Conservation (phyloP, 2,888 invertebrate genomes). For the Pyrochroa serraticornis region DNA sequence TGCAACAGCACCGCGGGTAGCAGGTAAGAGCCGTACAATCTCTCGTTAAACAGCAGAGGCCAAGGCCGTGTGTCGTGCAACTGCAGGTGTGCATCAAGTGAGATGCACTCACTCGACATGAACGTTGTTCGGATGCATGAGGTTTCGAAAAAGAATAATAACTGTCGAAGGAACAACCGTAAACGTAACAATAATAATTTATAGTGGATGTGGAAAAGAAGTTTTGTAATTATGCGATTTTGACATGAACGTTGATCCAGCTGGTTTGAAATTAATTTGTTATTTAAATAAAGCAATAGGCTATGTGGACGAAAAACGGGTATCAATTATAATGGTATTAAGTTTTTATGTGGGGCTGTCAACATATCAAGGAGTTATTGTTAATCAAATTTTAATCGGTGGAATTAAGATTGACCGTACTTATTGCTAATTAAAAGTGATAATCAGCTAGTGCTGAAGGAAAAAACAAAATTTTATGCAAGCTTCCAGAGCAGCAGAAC, state of each 20-base stretch:
- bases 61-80: constrained; percentile 31
- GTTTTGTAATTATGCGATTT: no score
- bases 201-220: no score
- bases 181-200: no score
- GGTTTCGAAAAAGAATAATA: not conserved
- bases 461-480: no score
- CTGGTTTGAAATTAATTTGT: constrained; percentile 14
- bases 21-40: constrained; percentile 20
- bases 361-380: constrained; percentile 7
- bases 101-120: constrained; percentile 25
- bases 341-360: constrained; percentile 16
- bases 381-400: constrained; percentile 14
- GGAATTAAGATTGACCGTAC: constrained; percentile 2
- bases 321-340: constrained; percentile 19
- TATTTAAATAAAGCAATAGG: constrained; percentile 14
- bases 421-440: no score
- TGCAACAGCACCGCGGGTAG: constrained; percentile 18
- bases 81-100: constrained; percentile 29
- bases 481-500: no score
- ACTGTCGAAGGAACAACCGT: no score
- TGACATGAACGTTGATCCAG: constrained; percentile 1
- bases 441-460: no score
- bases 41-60: constrained; percentile 31
- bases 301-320: constrained; percentile 8
- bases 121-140: not conserved